Conservation (phyloP, 2,888 invertebrate species). For the Drosophila mimica region DNA sequence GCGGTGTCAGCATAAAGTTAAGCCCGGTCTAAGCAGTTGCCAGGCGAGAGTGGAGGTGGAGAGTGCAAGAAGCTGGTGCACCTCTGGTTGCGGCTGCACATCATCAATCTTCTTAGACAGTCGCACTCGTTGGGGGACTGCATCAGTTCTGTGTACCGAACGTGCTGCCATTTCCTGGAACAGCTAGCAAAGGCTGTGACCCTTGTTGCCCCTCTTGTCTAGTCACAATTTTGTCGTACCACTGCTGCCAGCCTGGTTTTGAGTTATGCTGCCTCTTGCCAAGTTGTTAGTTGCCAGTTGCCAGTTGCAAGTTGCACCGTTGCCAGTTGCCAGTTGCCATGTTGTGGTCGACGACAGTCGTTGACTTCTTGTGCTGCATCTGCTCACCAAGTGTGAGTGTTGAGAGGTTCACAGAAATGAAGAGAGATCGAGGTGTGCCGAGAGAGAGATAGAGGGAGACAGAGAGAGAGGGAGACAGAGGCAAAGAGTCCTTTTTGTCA, state of each 20-base stretch:
- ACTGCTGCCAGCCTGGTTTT: slow-evolving; percentile 61
- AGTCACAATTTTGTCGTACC: slow-evolving; percentile 67
- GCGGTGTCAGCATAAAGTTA: slow-evolving; percentile 78
- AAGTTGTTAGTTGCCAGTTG: slow-evolving; percentile 36
- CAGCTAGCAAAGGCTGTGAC: slow-evolving; percentile 2
- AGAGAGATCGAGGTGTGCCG: background rate
- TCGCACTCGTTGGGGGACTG: slow-evolving; percentile 54
- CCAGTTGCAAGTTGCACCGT: slow-evolving; percentile 24
- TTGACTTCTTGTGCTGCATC: slow-evolving; percentile 72
- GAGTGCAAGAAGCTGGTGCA: slow-evolving; percentile 23
- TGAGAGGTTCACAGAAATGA: background rate
- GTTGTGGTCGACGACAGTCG: slow-evolving; percentile 67
- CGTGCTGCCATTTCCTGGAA: slow-evolving; percentile 71
- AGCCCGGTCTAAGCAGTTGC: slow-evolving; percentile 69
- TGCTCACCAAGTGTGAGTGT: slow-evolving; percentile 58
- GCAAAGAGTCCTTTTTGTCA: slow-evolving; percentile 2
- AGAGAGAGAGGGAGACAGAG: background rate
- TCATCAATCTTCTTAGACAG: slow-evolving; percentile 79
- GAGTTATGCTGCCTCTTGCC: slow-evolving; percentile 66
- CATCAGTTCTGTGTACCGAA: slow-evolving; percentile 68
- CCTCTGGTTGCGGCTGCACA: slow-evolving; percentile 56
- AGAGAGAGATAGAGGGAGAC: background rate
- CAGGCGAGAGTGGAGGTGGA: slow-evolving; percentile 15
- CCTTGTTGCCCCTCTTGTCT: slow-evolving; percentile 20
- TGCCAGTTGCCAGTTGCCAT: slow-evolving; percentile 39